phyloP scores from a whole-genome alignment of 2,797 vertebrate genomes.

The Numenius phaeopus region DNA sequence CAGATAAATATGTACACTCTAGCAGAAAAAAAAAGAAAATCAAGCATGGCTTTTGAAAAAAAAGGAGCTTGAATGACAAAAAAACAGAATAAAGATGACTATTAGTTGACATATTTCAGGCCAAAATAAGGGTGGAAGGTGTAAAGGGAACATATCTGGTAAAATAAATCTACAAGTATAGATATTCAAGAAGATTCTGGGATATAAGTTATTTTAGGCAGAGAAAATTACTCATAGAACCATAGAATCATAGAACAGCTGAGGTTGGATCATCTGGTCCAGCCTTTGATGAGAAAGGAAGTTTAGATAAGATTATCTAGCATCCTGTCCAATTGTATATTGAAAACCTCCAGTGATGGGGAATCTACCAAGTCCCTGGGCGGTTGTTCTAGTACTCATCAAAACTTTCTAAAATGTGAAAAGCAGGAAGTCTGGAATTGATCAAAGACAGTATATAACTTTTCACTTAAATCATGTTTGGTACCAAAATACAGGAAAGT shows the following conservation, averaged over 20 bases:
- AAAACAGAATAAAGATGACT: not conserved
- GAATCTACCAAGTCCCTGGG: accelerated
- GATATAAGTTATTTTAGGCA: not conserved
- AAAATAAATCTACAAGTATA: not conserved
- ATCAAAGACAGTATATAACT: not conserved
- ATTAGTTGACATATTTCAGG: not conserved
- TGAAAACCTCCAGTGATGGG: not conserved
- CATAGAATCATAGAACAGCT: not conserved
- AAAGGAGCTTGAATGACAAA: not conserved
- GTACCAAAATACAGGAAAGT: not conserved
- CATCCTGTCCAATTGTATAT: accelerated
- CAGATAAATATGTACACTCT: not conserved
- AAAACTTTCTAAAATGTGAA: not conserved
- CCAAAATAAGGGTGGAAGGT: not conserved
- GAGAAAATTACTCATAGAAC: not conserved
- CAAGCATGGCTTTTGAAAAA: not conserved
- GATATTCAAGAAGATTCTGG: not conserved
- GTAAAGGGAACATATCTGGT: not conserved
- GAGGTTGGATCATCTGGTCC: not conserved
- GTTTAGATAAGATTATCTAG: not conserved
- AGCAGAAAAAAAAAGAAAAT: not conserved
- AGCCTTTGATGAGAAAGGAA: not conserved
- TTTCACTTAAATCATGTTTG: not conserved
- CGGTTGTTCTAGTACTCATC: not conserved
- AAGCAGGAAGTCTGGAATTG: not conserved